Evolutionary conservation across 2,888 invertebrate genomes (phyloP).

Genomic region (Drosophila neotestacea): DNA sequence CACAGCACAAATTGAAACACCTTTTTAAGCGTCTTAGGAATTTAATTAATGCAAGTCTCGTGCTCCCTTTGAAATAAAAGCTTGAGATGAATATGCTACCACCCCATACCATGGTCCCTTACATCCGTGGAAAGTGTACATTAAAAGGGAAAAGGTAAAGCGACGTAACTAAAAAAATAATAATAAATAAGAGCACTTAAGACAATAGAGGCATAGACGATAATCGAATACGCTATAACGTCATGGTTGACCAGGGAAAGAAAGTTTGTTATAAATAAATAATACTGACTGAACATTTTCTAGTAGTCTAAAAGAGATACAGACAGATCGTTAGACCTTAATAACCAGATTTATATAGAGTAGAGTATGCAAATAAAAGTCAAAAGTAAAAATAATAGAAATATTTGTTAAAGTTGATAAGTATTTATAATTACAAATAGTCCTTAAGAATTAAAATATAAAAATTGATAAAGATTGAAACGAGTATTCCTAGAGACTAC

Average conservation of each 20-base stretch:
- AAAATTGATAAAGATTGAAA: too few relatives aligned
- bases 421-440: too few relatives aligned
- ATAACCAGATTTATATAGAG: not conserved
- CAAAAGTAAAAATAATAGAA: constrained; percentile 15
- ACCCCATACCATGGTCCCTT: constrained; percentile 13
- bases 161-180: constrained; percentile 39
- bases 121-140: constrained; percentile 41
- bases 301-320: too few relatives aligned
- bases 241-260: not conserved
- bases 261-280: too few relatives aligned
- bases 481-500: too few relatives aligned
- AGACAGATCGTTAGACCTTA: too few relatives aligned
- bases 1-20: constrained; percentile 42
- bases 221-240: constrained; percentile 6
- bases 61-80: constrained; percentile 50
- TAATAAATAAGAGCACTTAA: constrained; percentile 50
- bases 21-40: constrained; percentile 66
- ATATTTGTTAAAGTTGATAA: too few relatives aligned
- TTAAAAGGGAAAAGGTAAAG: constrained; percentile 43
- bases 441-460: too few relatives aligned
- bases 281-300: too few relatives aligned
- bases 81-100: constrained; percentile 12
- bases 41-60: constrained; percentile 76
- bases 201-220: not conserved
- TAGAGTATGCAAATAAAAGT: constrained; percentile 35